phyloP scores from a whole-genome alignment of 1,140 invertebrate species.

The Heliothis virescens region DNA sequence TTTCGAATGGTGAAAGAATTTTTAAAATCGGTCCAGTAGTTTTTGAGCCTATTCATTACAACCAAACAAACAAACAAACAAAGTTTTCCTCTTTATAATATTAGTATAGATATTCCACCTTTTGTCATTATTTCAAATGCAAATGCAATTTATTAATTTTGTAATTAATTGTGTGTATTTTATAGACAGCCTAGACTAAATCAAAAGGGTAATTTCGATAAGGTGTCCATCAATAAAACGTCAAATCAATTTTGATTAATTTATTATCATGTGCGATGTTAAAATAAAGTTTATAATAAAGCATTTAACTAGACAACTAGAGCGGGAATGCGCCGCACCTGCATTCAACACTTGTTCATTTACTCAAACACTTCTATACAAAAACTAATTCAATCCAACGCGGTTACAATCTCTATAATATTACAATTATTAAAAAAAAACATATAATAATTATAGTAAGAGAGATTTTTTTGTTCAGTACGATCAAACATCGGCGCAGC shows the following conservation, averaged over 20 bases:
- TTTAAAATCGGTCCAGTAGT: no score
- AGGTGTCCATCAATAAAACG: constrained; percentile 44
- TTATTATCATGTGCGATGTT: constrained; percentile 86
- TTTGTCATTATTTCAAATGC: no score
- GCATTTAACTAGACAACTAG: constrained; percentile 77
- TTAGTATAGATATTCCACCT: not conserved
- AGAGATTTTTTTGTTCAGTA: constrained; percentile 74
- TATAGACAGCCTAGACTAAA: not conserved
- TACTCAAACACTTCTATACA: constrained; percentile 66
- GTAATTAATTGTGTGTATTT: not conserved
- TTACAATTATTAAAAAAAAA: constrained; percentile 65
- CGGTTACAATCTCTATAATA: constrained; percentile 63
- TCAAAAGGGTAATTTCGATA: constrained; percentile 19
- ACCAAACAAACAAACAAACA: no score
- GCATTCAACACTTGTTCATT: constrained; percentile 66
- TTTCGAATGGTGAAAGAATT: no score
- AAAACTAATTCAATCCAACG: constrained; percentile 69
- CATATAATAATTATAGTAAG: constrained; percentile 60
- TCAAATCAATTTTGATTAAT: constrained; percentile 81
- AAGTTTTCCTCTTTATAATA: no score
- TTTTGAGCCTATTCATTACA: no score
- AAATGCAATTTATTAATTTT: not conserved
- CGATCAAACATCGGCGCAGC: constrained; percentile 67
- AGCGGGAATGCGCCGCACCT: constrained; percentile 58
- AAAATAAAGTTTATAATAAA: constrained; percentile 85